Evolutionary conservation across 2,113 vertebrate species (phyloP).

Genomic region (Natator depressus): DNA sequence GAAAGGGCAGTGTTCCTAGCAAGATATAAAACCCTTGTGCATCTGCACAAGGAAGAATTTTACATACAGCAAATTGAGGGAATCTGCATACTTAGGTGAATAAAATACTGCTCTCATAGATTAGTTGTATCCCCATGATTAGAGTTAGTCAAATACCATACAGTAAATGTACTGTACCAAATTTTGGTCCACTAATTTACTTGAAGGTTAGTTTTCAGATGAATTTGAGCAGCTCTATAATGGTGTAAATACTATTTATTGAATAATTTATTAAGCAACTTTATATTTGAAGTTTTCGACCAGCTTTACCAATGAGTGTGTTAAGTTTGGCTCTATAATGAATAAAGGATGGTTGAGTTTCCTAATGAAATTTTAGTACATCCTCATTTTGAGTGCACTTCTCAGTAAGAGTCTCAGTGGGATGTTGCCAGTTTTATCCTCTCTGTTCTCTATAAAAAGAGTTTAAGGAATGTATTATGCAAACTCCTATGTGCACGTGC

Average conservation of each 20-base stretch:
- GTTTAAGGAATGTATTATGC: not conserved
- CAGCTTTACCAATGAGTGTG: not conserved
- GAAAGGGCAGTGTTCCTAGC: not conserved
- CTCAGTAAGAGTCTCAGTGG: not conserved
- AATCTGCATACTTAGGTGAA: not conserved
- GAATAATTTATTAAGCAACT: not conserved
- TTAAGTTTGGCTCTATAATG: not conserved
- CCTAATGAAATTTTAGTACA: not conserved
- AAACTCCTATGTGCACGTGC: not conserved
- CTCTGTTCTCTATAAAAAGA: not conserved
- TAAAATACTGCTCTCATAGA: not conserved
- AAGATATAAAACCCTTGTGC: not conserved
- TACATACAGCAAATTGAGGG: not conserved
- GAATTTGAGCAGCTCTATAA: not conserved
- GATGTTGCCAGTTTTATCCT: not conserved
- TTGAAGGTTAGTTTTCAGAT: not conserved
- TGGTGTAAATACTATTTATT: not conserved
- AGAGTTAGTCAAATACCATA: not conserved
- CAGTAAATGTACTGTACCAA: not conserved
- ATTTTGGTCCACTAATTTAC: not conserved
- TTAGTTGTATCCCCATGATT: accelerated
- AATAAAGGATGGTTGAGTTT: not conserved
- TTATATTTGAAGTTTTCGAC: not conserved
- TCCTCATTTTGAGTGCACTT: not conserved
- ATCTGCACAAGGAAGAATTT: not conserved